Conservation (phyloP, 1,140 invertebrate genomes). For the Lethrus apterus region DNA sequence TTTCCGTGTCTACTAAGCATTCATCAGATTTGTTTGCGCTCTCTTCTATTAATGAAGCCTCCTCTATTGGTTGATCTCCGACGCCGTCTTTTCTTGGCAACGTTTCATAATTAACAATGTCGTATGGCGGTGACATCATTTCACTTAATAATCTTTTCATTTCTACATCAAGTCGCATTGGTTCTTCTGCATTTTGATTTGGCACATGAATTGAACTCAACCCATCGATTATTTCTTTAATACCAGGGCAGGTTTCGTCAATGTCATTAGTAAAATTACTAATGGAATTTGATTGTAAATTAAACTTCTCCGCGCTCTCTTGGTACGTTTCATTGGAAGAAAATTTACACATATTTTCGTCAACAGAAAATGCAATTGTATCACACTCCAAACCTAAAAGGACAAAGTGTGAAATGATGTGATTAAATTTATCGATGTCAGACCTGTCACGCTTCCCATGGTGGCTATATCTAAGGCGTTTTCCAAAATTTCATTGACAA, state of each 20-base stretch:
- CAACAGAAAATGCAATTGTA: slow-evolving; percentile 7
- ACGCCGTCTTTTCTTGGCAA: slow-evolving; percentile 14
- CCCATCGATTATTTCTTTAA: slow-evolving; percentile 18
- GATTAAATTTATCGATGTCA: background rate
- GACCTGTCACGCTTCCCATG: slow-evolving; percentile 1
- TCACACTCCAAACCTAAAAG: slow-evolving; percentile 2
- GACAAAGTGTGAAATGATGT: too few species aligned
- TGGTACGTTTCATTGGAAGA: too few species aligned
- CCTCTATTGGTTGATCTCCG: slow-evolving; percentile 15
- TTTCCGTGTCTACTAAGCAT: background rate
- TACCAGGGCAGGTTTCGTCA: slow-evolving; percentile 3
- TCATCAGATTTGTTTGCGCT: background rate
- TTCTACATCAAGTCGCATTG: slow-evolving; percentile 14
- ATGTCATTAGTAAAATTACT: too few species aligned
- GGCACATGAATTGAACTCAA: slow-evolving; percentile 13
- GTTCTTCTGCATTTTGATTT: slow-evolving; percentile 10
- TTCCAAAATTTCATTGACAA: slow-evolving; percentile 24
- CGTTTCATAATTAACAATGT: slow-evolving; percentile 15
- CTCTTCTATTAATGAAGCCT: background rate
- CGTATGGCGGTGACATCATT: slow-evolving; percentile 16
- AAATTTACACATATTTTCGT: background rate
- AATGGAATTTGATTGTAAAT: slow-evolving; percentile 1
- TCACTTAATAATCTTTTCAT: slow-evolving; percentile 16
- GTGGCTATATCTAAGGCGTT: slow-evolving; percentile 24
- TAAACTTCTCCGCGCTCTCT: background rate